phyloP scores from a whole-genome alignment of 2,888 invertebrate genomes.

The Ophion ellenae region DNA sequence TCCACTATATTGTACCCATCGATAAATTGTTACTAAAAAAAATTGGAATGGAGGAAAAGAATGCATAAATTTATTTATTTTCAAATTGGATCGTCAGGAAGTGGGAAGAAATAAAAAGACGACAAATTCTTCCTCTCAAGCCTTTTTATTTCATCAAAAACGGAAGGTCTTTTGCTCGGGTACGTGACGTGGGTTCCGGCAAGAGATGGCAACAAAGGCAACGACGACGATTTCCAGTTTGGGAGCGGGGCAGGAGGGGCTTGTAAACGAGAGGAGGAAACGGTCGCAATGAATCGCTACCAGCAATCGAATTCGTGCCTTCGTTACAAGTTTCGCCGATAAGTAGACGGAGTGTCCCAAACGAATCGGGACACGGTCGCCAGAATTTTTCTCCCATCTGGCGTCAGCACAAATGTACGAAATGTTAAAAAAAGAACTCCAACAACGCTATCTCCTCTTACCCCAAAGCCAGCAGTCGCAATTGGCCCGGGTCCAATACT shows the following conservation, averaged over 20 bases:
- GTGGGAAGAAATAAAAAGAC: neutral
- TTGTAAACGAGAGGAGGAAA: neutral
- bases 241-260: neutral
- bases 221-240: neutral
- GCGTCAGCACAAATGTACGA: conserved; percentile 30
- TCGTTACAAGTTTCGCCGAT: conserved; percentile 20
- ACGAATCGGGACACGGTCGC: conserved; percentile 17
- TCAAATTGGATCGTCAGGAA: too few species aligned
- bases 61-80: too few species aligned
- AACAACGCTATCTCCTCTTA: too few species aligned
- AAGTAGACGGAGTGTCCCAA: conserved; percentile 35
- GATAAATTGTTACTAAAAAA: too few species aligned
- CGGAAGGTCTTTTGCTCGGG: conserved; percentile 3
- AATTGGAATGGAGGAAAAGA: too few species aligned
- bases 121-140: neutral
- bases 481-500: too few species aligned
- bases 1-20: too few species aligned
- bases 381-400: conserved; percentile 7
- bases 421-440: neutral
- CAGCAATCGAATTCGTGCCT: conserved; percentile 43
- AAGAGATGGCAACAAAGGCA: neutral
- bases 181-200: conserved; percentile 10
- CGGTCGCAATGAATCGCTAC: conserved; percentile 5
- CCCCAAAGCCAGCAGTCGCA: too few species aligned
- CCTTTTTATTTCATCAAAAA: conserved; percentile 2